Base-by-base conservation (phyloP, 2,113 vertebrate genomes). In the Ptyas mucosa region DNA sequence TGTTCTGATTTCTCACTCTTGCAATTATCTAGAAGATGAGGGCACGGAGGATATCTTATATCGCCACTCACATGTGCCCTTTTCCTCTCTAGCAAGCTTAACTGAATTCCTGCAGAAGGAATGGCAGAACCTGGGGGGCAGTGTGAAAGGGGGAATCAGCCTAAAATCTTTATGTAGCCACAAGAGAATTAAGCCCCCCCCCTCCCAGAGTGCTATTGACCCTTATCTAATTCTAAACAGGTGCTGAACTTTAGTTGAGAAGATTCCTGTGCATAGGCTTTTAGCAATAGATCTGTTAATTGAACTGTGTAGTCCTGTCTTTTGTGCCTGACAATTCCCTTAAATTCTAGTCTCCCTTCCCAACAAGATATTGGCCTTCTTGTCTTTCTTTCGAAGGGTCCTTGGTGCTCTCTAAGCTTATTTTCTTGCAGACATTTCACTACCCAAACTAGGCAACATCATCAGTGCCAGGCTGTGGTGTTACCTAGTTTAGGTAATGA, bases 331-430 rank as follows among this genome's bases (percentile, higher is more conserved):
- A 34, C 5, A 6, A 69, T 69, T 54, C 87, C 64, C 9, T 9
- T 26, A 12, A 55, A 23, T n/a, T 39, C 21, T 39, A 24, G 7
- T 12, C 29, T 69, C 34, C 49, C 46, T 61, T 43, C n/a, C 5
- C 26, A 23, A 10, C 14, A 87, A 87, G 24, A 24, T 15, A 88
- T 46, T 64, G 15, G 23, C 69, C 14, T 39, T 88, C 75, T 8
- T 20, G 1, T n/a, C 1, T 1, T 52, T 53, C n/a, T 58, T 3
- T 1, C 12, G 1, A 43, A 24, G 26, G 1, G 1, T 7, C 54
- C 52, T n/a, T 75, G 29, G 5, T 69, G 29, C 64, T 69, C 64
- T 34, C 14, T 69, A 7, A 7, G 64, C 14, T 34, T 34, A 12
- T 69, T 69, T n/a, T 69, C 29, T 69, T 34, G 12, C 64, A 69